Base-by-base conservation (phyloP, 2,888 invertebrate genomes). In the Sepiola atlantica region DNA sequence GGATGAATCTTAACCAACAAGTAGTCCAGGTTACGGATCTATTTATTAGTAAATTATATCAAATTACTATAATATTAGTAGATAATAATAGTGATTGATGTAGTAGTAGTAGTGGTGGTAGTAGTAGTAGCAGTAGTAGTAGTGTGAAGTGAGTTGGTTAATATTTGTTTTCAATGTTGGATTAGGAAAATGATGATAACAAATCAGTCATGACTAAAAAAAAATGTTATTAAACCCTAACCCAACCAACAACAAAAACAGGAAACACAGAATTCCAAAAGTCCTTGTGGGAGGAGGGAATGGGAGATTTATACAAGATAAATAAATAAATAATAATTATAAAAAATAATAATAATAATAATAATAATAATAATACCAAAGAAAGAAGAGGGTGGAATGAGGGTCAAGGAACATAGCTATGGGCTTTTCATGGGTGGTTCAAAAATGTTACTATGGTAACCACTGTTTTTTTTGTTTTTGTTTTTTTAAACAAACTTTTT, bases 61-160 rank as follows among this genome's bases (percentile, higher is more conserved):
- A 77, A 77, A n/a, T 77, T 77, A 77, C 77, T 77, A 77, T 77
- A 77, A 77, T n/a, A 77, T 77, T 77, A 77, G 77, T 77, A 77
- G 77, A 77, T n/a, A 77, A 77, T 77, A 77, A n/a, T 77, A 77
- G 77, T 77, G 32, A n/a, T 57, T 57, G 57, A 57, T 57, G 57
- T 57, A 57, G 57, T 57, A 57, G 57, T 57, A 57, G 57, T 57
- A 57, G 24, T 57, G 20, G 57, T 32, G 16, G 77, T n/a, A 16
- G 32, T 32, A 77, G n/a, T 77, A 32, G 77, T 32, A 77, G n/a
- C 32, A 32, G 77, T 77, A 77, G 61, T 61, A 28, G 24, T 61
- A 61, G 77, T 77, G n/a, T 77, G 77, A 77, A 77, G 77, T 77
- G 77, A 77, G 77, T 77, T 77, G 77, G n/a, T 77, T 77, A 77